Base-by-base conservation (phyloP, 2,797 vertebrate genomes). In the Sebastes diaconus region DNA sequence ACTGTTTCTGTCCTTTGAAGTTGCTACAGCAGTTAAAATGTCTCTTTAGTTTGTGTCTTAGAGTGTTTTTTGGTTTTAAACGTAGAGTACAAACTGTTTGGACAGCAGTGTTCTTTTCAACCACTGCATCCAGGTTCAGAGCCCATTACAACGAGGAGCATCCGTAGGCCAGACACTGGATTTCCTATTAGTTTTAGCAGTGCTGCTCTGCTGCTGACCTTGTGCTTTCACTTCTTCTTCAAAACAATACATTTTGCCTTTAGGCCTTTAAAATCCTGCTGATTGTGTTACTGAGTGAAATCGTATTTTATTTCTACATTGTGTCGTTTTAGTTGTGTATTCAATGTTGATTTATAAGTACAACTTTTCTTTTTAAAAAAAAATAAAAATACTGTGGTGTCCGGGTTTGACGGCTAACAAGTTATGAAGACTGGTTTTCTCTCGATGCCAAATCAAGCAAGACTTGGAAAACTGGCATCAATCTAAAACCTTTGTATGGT, bases 191-290 rank as follows among this genome's bases (percentile, higher is more conserved):
- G 68, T 55, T 67, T 59, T 30, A 57, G 27, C 64, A 11, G 27
- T 6, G 42, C 30, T 69, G 57, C 54, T 76, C 55, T 29, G 34
- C 4, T 63, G 46, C 73, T 71, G 46, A 84, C 77, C 36, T 68
- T 8, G 2, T 76, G 20, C 50, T 79, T 83, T 57, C 32, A 77
- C 25, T 46, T 63, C 42, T 78, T 22, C 18, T 78, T 18, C 18
- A 29, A 52, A 71, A 76, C 36, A 77, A 50, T 39, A 42, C 0
- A 63, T 80, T 54, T 77, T 8, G 14, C 20, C 13, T 36, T 34
- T 36, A 5, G 36, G 39, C 5, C n/a, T 64, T 76, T 36, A 39
- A 68, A 61, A 34, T 52, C 30, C 39, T 54, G 68, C 29, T 46
- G 50, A 11, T 74, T 75, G n/a, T 58, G 5, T 46, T 10, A 61